A percentile compares a stretch with the other conserved stretches of the same genome.
Evolutionary conservation across 2,888 invertebrate species (phyloP).

Genomic region (Spisula solida): DNA sequence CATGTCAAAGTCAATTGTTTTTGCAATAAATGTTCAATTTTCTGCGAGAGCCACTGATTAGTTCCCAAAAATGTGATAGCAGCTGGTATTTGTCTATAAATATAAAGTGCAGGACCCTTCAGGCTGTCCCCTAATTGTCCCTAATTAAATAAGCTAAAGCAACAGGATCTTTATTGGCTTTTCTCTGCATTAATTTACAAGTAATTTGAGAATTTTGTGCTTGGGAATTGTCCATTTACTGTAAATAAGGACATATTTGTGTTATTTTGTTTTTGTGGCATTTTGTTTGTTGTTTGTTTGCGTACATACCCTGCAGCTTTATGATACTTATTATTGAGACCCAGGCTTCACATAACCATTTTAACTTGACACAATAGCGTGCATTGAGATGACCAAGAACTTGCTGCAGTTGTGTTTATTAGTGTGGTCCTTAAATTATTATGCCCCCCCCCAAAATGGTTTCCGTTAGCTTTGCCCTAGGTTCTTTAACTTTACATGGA

Average conservation of each 20-base stretch:
- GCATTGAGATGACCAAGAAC: too few species aligned
- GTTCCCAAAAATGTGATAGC: not conserved
- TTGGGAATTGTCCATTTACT: not conserved
- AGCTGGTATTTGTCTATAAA: conserved; percentile 21
- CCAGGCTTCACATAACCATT: too few species aligned
- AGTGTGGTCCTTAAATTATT: too few species aligned
- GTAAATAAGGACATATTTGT: not conserved
- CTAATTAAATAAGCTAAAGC: conserved; percentile 34
- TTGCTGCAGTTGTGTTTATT: too few species aligned
- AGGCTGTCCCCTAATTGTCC: conserved; percentile 16
- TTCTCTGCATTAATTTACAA: conserved; percentile 19
- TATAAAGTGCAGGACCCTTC: conserved; percentile 15
- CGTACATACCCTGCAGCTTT: too few species aligned
- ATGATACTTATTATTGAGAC: too few species aligned
- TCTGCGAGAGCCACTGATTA: not conserved
- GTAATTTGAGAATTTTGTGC: conserved; percentile 16
- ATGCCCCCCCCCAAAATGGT: too few species aligned
- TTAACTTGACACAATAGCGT: too few species aligned
- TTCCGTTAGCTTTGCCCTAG: too few species aligned
- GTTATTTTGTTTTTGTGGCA: not conserved
- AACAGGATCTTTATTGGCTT: conserved; percentile 32
- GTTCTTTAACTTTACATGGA: too few species aligned
- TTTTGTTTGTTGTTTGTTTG: too few species aligned
- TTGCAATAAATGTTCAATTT: not conserved
- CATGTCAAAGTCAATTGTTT: not conserved